Evolutionary conservation across 1,140 invertebrate genomes (phyloP), one percentile per base, ranked within the genome.

Genomic region (Battus philenor): DNA sequence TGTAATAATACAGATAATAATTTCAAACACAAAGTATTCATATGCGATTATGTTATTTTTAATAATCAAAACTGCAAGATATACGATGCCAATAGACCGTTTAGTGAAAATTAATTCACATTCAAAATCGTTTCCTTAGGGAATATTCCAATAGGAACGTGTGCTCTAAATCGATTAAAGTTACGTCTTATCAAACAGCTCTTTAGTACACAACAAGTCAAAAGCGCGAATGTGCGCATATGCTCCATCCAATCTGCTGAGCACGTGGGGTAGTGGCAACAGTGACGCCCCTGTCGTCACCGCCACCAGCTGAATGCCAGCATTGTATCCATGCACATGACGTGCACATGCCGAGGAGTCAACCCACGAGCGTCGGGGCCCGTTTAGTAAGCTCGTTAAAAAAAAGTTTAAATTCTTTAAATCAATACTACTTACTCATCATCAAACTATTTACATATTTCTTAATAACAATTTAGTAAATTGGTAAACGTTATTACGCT

Each of bases 311-410:
- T 72, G 50, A 73, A 67, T 67, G 65, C 54, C 54, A 55, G 53
- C 56, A 51, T 72, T 76, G 68, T 64, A 18, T 54, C 41, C 53
- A 33, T 36, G 47, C 60, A 71, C 69, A 76, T 69, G 73, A 73
- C 55, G 53, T 48, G 50, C 73, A 76, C 52, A 74, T 76, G 73
- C 69, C 52, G 33, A 36, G 4, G 4, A 15, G 33, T 20, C 18
- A 20, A 20, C 18, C 6, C 18, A 20, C 18, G 2, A 20, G 6
- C 18, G 6, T 36, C 33, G 16, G 33, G 33, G 17, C 33, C n/a
- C n/a, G n/a, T n/a, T n/a, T n/a, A n/a, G n/a, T n/a, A n/a, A n/a
- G n/a, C n/a, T n/a, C n/a, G n/a, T n/a, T n/a, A n/a, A n/a, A n/a
- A n/a, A n/a, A n/a, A n/a, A 24, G 2, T 24, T 1, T n/a, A 27